Base-by-base conservation (phyloP, 2,797 vertebrate genomes). In the Linurgus olivaceus region DNA sequence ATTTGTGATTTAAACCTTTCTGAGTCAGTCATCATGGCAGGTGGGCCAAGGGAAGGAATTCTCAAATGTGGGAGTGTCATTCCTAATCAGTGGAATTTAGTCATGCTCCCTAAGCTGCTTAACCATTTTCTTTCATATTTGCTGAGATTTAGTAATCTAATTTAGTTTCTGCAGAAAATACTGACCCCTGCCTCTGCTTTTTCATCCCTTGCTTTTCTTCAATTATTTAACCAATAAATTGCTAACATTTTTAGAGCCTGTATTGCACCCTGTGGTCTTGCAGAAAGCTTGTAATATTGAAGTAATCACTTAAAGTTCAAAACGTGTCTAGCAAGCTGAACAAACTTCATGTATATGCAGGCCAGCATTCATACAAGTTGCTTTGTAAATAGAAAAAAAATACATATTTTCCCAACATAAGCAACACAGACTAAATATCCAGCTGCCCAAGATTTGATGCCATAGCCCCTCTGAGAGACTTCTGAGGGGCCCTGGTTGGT, bases 31-130 rank as follows among this genome's bases (percentile, higher is more conserved):
- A 66, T 40, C 45, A 57, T 93, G 85, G 70, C 70, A 94, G 79
- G 83, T 94, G 85, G 63, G n/a, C 71, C 66, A 35, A 82, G 94
- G 83, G 75, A 95, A 96, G 79, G 74, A 86, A 90, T 82, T 93
- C 50, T 93, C 74, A 75, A 96, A 86, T 54, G 55, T 73, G 42
- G 35, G 80, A 65, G 66, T 94, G 87, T 71, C 74, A 58, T 76
- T 89, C 31, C 62, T 86, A 79, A 93, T 94, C 71, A 92, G 61
- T 52, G 42, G 70, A 48, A 38, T 71, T 86, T 68, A 82, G 40
- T 61, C 44, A 29, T 55, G 50, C 31, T 92, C 28, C 35, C 28
- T 91, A 70, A 94, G 86, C 88, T 77, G 75, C 91, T 95, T 94
- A 91, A 79, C 42, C 14, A 24, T 58, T 88, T 88, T 57, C 75